phyloP scores from a whole-genome alignment of 2,888 invertebrate genomes.

The Steinernema scapterisci region DNA sequence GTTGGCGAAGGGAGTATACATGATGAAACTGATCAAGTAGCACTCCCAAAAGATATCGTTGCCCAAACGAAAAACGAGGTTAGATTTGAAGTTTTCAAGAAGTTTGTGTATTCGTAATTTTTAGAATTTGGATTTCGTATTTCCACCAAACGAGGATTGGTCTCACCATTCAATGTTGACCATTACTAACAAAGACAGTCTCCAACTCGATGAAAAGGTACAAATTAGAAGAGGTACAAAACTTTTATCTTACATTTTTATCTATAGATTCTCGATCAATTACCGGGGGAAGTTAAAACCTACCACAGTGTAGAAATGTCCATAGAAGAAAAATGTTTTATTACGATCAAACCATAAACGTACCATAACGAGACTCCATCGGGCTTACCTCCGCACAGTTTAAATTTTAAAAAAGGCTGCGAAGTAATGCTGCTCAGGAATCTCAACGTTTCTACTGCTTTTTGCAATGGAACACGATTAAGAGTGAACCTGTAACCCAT shows the following conservation, averaged over 20 bases:
- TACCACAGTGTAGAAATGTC: not conserved
- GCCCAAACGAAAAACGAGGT: no score
- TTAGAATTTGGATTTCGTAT: not conserved
- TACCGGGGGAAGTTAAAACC: not conserved
- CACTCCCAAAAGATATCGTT: no score
- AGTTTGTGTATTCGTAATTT: no score
- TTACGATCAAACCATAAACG: not conserved
- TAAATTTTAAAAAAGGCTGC: not conserved
- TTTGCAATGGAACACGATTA: not conserved
- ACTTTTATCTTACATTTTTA: no score
- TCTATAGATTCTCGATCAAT: not conserved
- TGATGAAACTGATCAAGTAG: no score
- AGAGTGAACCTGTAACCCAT: not conserved
- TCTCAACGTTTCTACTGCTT: not conserved
- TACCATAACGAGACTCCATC: not conserved
- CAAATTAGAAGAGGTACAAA: no score
- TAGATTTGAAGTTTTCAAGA: no score
- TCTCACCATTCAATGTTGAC: no score
- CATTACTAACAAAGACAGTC: no score
- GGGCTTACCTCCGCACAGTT: not conserved
- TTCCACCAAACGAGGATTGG: not conserved
- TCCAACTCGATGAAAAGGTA: no score
- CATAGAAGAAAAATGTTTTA: not conserved
- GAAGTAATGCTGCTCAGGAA: constrained; percentile 1
- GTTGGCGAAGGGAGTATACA: no score